Evolutionary conservation across 1,140 invertebrate genomes (phyloP).

Genomic region (Penaeus japonicus): DNA sequence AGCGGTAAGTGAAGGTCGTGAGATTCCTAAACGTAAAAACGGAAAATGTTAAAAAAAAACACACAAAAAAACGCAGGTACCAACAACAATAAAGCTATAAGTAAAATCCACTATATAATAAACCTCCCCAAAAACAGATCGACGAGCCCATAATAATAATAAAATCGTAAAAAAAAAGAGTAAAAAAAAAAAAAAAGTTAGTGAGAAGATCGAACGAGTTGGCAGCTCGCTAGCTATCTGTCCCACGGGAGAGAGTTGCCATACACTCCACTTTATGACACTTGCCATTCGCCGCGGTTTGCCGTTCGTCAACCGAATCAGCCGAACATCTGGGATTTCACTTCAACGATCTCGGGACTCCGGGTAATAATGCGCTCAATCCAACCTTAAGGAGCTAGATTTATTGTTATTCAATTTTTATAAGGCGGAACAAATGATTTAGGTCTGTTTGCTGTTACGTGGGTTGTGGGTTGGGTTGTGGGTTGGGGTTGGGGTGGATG

Average conservation of each 20-base stretch:
- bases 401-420: slow-evolving; percentile 6
- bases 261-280: background rate
- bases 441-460: background rate
- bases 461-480: background rate
- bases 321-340: background rate
- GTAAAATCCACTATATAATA: too few species aligned
- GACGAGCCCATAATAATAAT: too few species aligned
- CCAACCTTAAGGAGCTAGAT: background rate
- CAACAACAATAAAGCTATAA: too few species aligned
- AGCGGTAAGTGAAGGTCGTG: too few species aligned
- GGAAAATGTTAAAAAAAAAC: too few species aligned
- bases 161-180: too few species aligned
- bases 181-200: too few species aligned
- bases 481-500: background rate
- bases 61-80: too few species aligned
- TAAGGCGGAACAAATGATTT: background rate
- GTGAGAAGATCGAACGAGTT: too few species aligned
- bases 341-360: background rate
- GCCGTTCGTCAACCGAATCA: background rate
- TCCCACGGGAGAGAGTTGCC: background rate
- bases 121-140: too few species aligned
- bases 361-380: background rate
- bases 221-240: too few species aligned
- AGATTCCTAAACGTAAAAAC: too few species aligned
- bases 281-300: background rate